Percentiles rank a stretch among this genome's conserved stretches.
These are phyloP conservation scores for Eudyptes chrysolophus DNA, from an alignment of 2,113 vertebrate species.

Conservation along the genomic window DNA sequence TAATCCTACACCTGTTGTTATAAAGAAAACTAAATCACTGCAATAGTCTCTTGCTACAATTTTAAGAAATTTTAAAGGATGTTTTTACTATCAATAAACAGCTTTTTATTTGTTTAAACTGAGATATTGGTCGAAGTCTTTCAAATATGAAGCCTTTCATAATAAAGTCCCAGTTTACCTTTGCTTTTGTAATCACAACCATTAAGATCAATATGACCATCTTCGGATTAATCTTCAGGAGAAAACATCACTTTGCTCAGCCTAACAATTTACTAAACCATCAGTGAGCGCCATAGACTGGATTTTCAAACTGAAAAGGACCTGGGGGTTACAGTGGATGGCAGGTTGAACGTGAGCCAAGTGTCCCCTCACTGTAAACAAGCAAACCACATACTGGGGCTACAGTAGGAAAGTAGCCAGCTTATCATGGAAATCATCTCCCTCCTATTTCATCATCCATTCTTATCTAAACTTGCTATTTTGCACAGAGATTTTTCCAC, in stretches of 20 bases:
- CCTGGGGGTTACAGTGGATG: neutral
- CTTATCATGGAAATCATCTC: neutral
- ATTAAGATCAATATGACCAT: neutral
- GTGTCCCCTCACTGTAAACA: too few relatives aligned
- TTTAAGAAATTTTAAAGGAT: neutral
- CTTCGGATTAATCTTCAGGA: neutral
- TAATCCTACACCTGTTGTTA: neutral
- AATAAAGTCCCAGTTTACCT: neutral
- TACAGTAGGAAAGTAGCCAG: neutral
- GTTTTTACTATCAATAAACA: neutral
- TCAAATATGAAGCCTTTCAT: neutral
- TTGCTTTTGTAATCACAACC: neutral
- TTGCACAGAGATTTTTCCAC: neutral
- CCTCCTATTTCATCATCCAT: neutral
- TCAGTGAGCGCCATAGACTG: neutral
- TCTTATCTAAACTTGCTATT: neutral
- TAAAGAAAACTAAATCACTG: neutral
- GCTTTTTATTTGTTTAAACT: neutral
- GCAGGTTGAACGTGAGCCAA: neutral
- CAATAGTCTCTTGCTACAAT: neutral
- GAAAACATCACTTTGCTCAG: neutral
- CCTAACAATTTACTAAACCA: neutral
- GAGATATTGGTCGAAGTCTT: neutral
- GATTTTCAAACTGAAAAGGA: neutral
- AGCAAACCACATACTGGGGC: neutral